These are phyloP conservation scores for Drosophila elegans DNA, from an alignment of 1,140 invertebrate species.

Conservation along the genomic window DNA sequence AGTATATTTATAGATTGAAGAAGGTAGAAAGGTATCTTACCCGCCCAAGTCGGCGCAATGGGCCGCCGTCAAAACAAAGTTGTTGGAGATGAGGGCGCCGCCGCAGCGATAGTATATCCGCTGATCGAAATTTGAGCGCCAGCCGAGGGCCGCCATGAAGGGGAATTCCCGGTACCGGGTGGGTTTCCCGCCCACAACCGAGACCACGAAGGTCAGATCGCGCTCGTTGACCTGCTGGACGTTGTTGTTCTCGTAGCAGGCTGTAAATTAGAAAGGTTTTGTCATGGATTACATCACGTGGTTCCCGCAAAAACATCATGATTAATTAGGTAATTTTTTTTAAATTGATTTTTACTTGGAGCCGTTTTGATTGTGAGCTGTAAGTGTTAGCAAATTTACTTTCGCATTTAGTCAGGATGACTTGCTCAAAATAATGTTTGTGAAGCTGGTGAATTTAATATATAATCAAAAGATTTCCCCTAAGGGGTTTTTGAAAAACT, in stretches of 20 bases:
- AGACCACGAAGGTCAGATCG: conserved; percentile 21
- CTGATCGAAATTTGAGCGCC: conserved; percentile 61
- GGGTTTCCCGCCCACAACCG: conserved; percentile 83
- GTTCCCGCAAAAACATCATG: too few relatives aligned
- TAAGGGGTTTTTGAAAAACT: too few relatives aligned
- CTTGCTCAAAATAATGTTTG: too few relatives aligned
- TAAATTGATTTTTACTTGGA: too few relatives aligned
- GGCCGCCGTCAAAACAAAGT: conserved; percentile 81
- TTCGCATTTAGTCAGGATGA: too few relatives aligned
- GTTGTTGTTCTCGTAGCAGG: conserved; percentile 35
- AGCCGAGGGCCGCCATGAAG: conserved; percentile 85
- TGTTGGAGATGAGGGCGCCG: conserved; percentile 73
- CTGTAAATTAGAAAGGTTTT: conserved; percentile 21
- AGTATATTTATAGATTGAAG: too few relatives aligned
- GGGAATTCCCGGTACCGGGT: conserved; percentile 85
- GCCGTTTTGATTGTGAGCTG: too few relatives aligned
- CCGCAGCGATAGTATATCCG: conserved; percentile 73
- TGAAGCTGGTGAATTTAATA: too few relatives aligned
- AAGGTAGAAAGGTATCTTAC: conserved; percentile 29
- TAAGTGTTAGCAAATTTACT: too few relatives aligned
- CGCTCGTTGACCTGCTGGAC: conserved; percentile 8
- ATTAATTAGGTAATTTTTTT: too few relatives aligned
- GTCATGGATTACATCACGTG: conserved; percentile 2
- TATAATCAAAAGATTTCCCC: too few relatives aligned
- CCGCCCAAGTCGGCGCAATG: conserved; percentile 78